These are phyloP conservation scores for Crioceris asparagi DNA, from an alignment of 2,888 invertebrate genomes.

Conservation along the genomic window DNA sequence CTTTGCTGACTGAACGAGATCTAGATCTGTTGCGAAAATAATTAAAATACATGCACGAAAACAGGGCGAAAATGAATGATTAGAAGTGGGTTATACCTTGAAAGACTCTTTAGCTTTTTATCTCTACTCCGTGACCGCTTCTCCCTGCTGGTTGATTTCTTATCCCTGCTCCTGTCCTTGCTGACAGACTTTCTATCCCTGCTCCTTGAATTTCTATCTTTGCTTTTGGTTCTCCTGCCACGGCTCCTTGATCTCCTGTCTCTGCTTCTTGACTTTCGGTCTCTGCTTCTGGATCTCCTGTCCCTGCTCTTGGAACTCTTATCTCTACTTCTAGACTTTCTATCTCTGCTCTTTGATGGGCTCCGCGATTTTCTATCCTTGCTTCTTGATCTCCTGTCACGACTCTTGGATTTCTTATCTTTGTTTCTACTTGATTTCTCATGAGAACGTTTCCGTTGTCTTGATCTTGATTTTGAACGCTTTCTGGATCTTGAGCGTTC, in stretches of 20 bases:
- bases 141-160: slow-evolving; percentile 20
- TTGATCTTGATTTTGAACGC: slow-evolving; percentile 31
- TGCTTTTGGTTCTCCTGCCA: slow-evolving; percentile 12
- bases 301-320: slow-evolving; percentile 13
- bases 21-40: slow-evolving; percentile 22
- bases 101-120: slow-evolving; percentile 22
- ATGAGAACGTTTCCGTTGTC: slow-evolving; percentile 10
- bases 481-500: no score
- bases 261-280: slow-evolving; percentile 18
- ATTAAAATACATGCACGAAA: no score
- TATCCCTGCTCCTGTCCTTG: slow-evolving; percentile 22
- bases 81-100: no score
- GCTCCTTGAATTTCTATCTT: slow-evolving; percentile 21
- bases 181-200: slow-evolving; percentile 23
- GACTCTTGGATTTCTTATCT: slow-evolving; percentile 19
- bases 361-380: slow-evolving; percentile 14
- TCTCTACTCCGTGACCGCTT: slow-evolving; percentile 21
- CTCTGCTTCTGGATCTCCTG: slow-evolving; percentile 17
- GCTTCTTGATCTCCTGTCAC: slow-evolving; percentile 16
- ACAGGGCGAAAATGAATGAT: no score
- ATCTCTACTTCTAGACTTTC: slow-evolving; percentile 19
- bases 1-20: slow-evolving; percentile 24
- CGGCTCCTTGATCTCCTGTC: slow-evolving; percentile 16
- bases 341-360: slow-evolving; percentile 19
- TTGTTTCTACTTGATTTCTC: slow-evolving; percentile 12